Base-by-base conservation (phyloP, 2,888 invertebrate genomes). In the Drosophila neotestacea region DNA sequence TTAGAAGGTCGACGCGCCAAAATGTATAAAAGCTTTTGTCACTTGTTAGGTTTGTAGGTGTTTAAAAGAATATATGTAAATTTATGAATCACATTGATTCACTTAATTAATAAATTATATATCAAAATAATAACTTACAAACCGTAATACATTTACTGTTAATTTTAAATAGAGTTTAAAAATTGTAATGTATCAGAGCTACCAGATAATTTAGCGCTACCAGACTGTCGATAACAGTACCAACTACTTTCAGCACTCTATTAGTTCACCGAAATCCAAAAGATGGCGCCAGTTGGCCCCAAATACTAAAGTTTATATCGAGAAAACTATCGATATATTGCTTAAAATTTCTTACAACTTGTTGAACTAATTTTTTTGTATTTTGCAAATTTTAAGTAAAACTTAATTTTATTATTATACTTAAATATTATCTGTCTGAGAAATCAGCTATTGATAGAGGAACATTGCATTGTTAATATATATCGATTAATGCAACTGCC, bases 11-110 rank as follows among this genome's bases (percentile, higher is more conserved):
- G 92, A 0, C 90, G 82, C 0, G 92, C 91, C 6, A 91, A 90
- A 70, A 92, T 92, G 92, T 92, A 92, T 62, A 83, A 68, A 27
- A 85, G 88, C 44, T 92, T 92, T 70, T 92, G 92, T 63, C 79
- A 90, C 65, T 83, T 92, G 16, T 70, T 92, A n/a, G 92, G 91
- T 30, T 77, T 92, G 52, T 92, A 86, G 50, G 11, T 11, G 36
- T 36, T 62, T 9, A n/a, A 34, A 22, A 22, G 22, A 1, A n/a
- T 59, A 46, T 50, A 48, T 63, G 47, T 6, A 10, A 38, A 5
- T 16, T 38, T 55, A 52, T 90, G 73, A 89, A 90, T 90, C 90
- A 90, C 79, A 91, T 90, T 91, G 90, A 91, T 90, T 90, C 81
- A 44, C 51, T 52, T 50, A 59, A 48, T 70, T 63, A 67, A 78